Base-by-base conservation (phyloP, 1,140 invertebrate genomes). In the Temnothorax curvispinosus region DNA sequence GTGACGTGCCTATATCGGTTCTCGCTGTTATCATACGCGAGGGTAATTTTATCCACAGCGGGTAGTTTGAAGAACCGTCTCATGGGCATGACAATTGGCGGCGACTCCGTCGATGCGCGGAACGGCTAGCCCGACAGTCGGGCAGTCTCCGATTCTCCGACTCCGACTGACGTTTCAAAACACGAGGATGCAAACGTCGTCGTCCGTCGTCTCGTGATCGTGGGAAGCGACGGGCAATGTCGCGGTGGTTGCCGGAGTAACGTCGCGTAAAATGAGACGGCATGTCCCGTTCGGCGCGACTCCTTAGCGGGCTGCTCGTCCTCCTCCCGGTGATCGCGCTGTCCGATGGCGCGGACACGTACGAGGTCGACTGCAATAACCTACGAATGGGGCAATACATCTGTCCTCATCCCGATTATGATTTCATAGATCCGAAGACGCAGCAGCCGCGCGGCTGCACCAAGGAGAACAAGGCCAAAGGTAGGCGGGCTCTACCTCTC, bases 371-470 rank as follows among this genome's bases (percentile, higher is more conserved):
- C 90, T 98, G 98, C 93, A 97, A 94, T 93, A 97, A 96, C 50
- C 94, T 99, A 91, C 95, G 97, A 91, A 96, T 98, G 95, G 98
- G 98, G 1, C 98, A 99, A 91, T 98, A 97, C 94, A 96, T 98
- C 86, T 99, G 99, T 95, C 97, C 97, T 18, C 97, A 98, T 96
- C 98, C 98, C 15, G 96, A 95, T 77, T 96, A 96, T 91, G 96
- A 97, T 92, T 97, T 97, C 87, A 99, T 99, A 92, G 98, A 99
- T 95, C 96, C 97, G 5, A 97, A 97, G 93, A 99, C 99, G 3
- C 99, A 99, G 94, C 98, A 99, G 93, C 97, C 97, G 52, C 95
- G 94, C 89, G 97, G 97, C 52, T 99, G 99, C 94, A 97, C 96
- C 15, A 96, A 97, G 93, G 96, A 98, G 92, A 98, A 98, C 91